Base-by-base conservation (phyloP, 2,797 vertebrate species). In the Hydrolagus colliei region DNA sequence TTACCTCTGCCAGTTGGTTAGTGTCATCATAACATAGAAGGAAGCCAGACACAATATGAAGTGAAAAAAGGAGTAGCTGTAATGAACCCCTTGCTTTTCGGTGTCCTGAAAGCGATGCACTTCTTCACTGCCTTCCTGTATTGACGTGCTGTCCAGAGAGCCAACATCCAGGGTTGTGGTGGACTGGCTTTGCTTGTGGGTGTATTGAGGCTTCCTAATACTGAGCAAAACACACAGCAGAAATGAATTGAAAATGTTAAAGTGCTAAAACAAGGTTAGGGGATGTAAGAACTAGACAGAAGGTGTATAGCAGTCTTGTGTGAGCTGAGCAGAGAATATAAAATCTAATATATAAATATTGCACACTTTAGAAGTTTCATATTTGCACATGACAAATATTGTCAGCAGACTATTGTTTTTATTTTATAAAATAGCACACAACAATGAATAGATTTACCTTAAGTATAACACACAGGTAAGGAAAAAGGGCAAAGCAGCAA, bases 21-120 rank as follows among this genome's bases (percentile, higher is more conserved):
- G 74, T 68, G 74, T 86, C 86, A 86, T 86, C 86, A 86, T 77
- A 76, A 76, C 73, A 35, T 86, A 86, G 52, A 86, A 35, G 18
- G 86, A 86, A 35, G 86, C 86, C 74, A 86, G 86, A 35, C 63
- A 86, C 62, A 77, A 73, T n/a, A 86, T 75, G 27, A 74, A 75
- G 35, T 86, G 86, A 74, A 86, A 86, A 86, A 74, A 86, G n/a
- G 61, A 86, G 32, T 86, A 86, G 63, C 86, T 86, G 74, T 86
- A 86, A 75, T 86, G 86, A 77, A 86, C 86, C 3, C 73, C 63
- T 52, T 78, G 73, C 41, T 75, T 74, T 86, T 86, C 86, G 35
- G 76, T 86, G 63, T 86, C 86, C 74, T 86, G 86, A 77, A 86
- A 86, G 6, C 86, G 86, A 76, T 86, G 86, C 13, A 86, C 73